Conservation (phyloP, 2,888 invertebrate species). For the Crocallis elinguaria region DNA sequence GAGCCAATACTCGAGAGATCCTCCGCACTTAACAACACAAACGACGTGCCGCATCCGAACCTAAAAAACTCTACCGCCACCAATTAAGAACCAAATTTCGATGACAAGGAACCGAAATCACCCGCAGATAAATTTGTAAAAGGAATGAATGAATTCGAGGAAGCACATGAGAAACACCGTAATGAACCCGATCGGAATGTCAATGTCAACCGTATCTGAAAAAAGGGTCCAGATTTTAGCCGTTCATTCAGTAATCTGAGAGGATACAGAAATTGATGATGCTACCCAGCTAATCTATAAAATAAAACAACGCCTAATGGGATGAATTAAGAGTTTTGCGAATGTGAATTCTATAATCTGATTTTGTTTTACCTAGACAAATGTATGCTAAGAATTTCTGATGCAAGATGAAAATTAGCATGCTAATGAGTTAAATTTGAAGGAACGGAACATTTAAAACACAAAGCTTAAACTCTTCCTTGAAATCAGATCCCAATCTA, state of each 20-base stretch:
- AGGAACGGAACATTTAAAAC: slow-evolving; percentile 21
- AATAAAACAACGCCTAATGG: slow-evolving; percentile 36
- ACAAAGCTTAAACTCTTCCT: slow-evolving; percentile 34
- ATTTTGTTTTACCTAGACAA: slow-evolving; percentile 18
- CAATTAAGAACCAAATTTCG: slow-evolving; percentile 56
- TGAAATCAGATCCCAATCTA: slow-evolving; percentile 37
- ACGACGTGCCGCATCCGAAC: slow-evolving; percentile 39
- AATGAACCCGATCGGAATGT: slow-evolving; percentile 73
- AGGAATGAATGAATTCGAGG: slow-evolving; percentile 78
- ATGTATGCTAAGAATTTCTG: slow-evolving; percentile 22
- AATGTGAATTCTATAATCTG: slow-evolving; percentile 19
- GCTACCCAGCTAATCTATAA: slow-evolving; percentile 30
- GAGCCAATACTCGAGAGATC: slow-evolving; percentile 50
- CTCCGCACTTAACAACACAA: slow-evolving; percentile 53
- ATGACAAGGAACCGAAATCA: slow-evolving; percentile 32
- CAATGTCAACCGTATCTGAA: slow-evolving; percentile 67
- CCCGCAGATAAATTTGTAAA: slow-evolving; percentile 50
- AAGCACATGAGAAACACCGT: slow-evolving; percentile 70
- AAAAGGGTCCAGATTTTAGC: slow-evolving; percentile 57
- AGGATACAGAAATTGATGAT: slow-evolving; percentile 36
- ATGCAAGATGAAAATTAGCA: slow-evolving; percentile 27
- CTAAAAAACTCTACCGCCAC: slow-evolving; percentile 38
- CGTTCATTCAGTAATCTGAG: slow-evolving; percentile 41
- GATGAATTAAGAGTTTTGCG: slow-evolving; percentile 35
- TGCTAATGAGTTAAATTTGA: slow-evolving; percentile 27